A percentile compares a stretch with the other conserved stretches of the same genome.
phyloP scores from a whole-genome alignment of 1,140 invertebrate genomes.

The Drosophila burlai region DNA sequence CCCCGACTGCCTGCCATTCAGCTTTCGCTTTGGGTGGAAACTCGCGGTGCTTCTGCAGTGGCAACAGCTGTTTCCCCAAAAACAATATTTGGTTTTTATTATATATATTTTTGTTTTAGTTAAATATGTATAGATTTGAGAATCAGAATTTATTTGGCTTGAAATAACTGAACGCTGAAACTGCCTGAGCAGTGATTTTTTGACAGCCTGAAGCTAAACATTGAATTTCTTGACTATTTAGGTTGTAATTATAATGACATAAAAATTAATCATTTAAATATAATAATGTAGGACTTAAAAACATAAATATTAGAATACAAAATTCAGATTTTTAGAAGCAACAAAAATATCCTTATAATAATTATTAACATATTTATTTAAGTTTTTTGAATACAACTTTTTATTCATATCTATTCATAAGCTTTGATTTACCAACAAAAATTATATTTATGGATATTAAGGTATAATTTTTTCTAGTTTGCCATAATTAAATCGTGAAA shows the following conservation, averaged over 20 bases:
- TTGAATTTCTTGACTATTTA: background rate
- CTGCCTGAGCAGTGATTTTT: background rate
- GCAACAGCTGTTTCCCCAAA: slow-evolving; percentile 14
- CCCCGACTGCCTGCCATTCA: slow-evolving; percentile 36
- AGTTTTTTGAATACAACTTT: background rate
- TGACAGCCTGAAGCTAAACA: background rate
- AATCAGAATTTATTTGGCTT: slow-evolving; percentile 4
- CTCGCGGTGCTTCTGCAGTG: background rate
- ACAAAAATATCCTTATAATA: background rate
- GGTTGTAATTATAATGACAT: too few relatives aligned
- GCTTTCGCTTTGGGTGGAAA: slow-evolving; percentile 54
- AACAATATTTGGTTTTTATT: background rate
- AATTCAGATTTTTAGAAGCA: background rate
- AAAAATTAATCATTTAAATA: background rate
- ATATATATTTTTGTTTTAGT: background rate
- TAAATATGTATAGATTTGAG: slow-evolving; percentile 6
- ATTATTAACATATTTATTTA: background rate
- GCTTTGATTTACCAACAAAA: too few relatives aligned
- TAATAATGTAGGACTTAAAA: too few relatives aligned
- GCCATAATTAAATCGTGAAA: too few relatives aligned
- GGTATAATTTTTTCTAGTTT: background rate
- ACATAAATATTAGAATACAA: background rate
- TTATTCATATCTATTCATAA: background rate
- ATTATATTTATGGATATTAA: too few relatives aligned
- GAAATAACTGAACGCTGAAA: slow-evolving; percentile 8